Percentiles rank a stretch among this genome's conserved stretches.
Evolutionary conservation across 2,888 invertebrate genomes (phyloP).

Genomic region (Lomographa bimaculata): DNA sequence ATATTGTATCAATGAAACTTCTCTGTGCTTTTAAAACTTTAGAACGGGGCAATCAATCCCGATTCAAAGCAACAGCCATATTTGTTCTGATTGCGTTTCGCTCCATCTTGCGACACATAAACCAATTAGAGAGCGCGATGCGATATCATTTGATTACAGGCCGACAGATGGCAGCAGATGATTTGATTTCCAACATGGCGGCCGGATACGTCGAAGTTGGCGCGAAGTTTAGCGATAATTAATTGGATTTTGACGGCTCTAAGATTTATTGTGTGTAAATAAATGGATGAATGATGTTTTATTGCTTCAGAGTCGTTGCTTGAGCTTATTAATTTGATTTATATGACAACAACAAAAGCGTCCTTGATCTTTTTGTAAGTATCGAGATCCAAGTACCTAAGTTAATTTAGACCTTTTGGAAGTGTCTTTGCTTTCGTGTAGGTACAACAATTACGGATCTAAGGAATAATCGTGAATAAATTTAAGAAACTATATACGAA

Average conservation of each 20-base stretch:
- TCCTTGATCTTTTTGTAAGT: too few relatives aligned
- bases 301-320: slow-evolving; percentile 35
- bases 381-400: too few relatives aligned
- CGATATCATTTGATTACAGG: slow-evolving; percentile 75
- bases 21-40: too few relatives aligned
- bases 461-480: too few relatives aligned
- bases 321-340: slow-evolving; percentile 25
- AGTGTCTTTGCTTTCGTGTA: too few relatives aligned
- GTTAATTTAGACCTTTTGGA: too few relatives aligned
- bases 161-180: slow-evolving; percentile 65
- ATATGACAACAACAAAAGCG: background rate
- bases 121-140: slow-evolving; percentile 66
- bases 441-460: too few relatives aligned
- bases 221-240: slow-evolving; percentile 64
- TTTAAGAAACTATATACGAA: too few relatives aligned
- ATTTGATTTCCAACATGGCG: slow-evolving; percentile 61
- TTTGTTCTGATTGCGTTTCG: slow-evolving; percentile 33
- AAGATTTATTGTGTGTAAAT: slow-evolving; percentile 66
- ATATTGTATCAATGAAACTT: too few relatives aligned
- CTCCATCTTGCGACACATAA: slow-evolving; percentile 60
- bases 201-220: slow-evolving; percentile 43
- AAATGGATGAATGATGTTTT: slow-evolving; percentile 55
- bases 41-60: slow-evolving; percentile 6
- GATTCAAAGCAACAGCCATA: slow-evolving; percentile 12
- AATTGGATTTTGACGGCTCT: slow-evolving; percentile 69